Percentiles rank a stretch among this genome's conserved stretches.
Evolutionary conservation across 2,113 vertebrate genomes (phyloP).

Genomic region (Bungarus multicinctus): DNA sequence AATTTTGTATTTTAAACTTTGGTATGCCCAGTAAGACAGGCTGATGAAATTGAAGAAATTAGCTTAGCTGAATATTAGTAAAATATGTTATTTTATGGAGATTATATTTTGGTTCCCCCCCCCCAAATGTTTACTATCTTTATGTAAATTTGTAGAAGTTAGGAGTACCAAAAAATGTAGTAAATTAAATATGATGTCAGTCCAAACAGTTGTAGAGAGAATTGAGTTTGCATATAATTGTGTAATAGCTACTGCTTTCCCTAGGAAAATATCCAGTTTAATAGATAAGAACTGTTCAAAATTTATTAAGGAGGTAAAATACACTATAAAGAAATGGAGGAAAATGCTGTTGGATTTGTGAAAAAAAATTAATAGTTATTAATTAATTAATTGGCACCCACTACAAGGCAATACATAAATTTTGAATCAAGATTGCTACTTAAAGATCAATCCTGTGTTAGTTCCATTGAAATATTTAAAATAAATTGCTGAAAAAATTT

Average conservation of each 20-base stretch:
- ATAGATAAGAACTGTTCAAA: background rate
- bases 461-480: too few relatives aligned
- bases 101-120: background rate
- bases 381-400: too few relatives aligned
- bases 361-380: too few relatives aligned
- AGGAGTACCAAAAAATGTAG: background rate
- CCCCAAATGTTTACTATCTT: background rate
- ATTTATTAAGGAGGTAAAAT: background rate
- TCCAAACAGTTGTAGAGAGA: background rate
- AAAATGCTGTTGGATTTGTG: too few relatives aligned
- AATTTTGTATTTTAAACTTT: background rate
- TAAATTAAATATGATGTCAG: background rate
- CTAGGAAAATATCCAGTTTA: background rate
- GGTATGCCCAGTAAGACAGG: background rate
- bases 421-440: background rate
- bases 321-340: background rate
- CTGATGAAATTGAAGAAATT: background rate
- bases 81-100: background rate
- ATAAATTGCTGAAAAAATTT: too few relatives aligned
- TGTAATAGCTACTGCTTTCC: background rate
- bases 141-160: background rate
- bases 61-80: background rate
- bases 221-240: background rate
- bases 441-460: too few relatives aligned
- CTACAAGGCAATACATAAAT: too few relatives aligned